These are phyloP conservation scores for Cancer borealis DNA, from an alignment of 2,888 invertebrate genomes.

Conservation along the genomic window DNA sequence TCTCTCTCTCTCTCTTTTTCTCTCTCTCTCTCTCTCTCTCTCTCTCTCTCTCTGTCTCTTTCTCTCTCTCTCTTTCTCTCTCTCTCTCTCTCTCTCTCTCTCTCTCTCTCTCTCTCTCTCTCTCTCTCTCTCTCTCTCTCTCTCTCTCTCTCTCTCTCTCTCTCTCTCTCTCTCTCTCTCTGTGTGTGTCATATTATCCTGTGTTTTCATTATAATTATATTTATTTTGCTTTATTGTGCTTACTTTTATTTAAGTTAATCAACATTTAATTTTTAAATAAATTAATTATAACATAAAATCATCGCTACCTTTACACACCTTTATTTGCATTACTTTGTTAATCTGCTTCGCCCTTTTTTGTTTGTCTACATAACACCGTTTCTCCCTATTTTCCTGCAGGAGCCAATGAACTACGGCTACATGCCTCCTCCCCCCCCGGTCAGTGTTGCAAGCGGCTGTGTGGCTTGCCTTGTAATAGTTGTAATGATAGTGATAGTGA, in stretches of 20 bases:
- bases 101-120: slow-evolving; percentile 12
- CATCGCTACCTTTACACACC: too few relatives aligned
- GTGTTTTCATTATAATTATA: not conserved
- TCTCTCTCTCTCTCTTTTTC: not conserved
- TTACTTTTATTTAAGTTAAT: not conserved
- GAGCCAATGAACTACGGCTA: not conserved
- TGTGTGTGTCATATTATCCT: not conserved
- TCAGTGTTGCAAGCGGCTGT: not conserved
- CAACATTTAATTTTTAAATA: not conserved
- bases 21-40: slow-evolving; percentile 34
- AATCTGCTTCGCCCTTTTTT: too few relatives aligned
- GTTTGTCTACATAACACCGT: not conserved
- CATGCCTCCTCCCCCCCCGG: not conserved
- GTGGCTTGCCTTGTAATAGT: not conserved
- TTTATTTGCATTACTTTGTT: too few relatives aligned
- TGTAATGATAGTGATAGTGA: too few relatives aligned
- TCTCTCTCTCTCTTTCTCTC: not conserved
- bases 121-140: slow-evolving; percentile 12
- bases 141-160: slow-evolving; percentile 46
- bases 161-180: not conserved
- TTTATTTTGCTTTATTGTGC: not conserved
- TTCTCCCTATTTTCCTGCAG: not conserved
- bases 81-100: not conserved
- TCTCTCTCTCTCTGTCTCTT: slow-evolving; percentile 36
- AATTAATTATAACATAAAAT: not conserved